Base-by-base conservation (phyloP, 2,888 invertebrate species). In the Polyommatus icarus region DNA sequence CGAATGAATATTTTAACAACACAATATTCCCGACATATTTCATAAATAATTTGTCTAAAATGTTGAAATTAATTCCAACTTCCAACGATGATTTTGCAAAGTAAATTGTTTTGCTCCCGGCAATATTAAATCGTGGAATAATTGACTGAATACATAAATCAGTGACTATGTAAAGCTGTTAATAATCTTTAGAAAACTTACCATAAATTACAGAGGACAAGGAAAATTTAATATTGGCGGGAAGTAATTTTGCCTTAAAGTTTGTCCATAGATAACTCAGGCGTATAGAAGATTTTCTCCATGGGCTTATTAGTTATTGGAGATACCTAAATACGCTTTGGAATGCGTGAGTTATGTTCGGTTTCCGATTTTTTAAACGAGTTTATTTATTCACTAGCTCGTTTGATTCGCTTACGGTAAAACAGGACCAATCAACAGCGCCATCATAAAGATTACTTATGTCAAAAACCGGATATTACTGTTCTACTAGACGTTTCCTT, bases 181-280 rank as follows among this genome's bases (percentile, higher is more conserved):
- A 89, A 88, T 89, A 90, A 88, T 86, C 84, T 84, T 83, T 84
- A 86, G 81, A 85, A 86, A 85, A 83, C 84, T 82, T 83, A 83
- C 82, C 84, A 83, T 91, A 92, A 92, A 91, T 91, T 86, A 80
- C 85, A 29, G 85, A 86, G 89, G 90, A 90, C 90, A 91, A 90
- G 86, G 89, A 90, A 91, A 92, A 92, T 92, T 92, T 92, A 91
- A 92, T 92, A 92, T 91, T 88, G 85, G 83, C 84, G 87, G 88
- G 89, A 91, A 90, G 88, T 90, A 90, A 91, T 91, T 91, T 90
- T 89, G 87, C 88, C 86, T 83, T 86, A 85, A 92, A 92, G 89
- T 92, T 92, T 89, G 85, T 87, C 88, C 90, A 92, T 91, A 91
- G 91, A 90, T 91, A 89, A 87, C 87, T 89, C 80, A 85, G 84